Evolutionary conservation across 2,888 invertebrate genomes (phyloP).

Genomic region (Lepidonotus clava): DNA sequence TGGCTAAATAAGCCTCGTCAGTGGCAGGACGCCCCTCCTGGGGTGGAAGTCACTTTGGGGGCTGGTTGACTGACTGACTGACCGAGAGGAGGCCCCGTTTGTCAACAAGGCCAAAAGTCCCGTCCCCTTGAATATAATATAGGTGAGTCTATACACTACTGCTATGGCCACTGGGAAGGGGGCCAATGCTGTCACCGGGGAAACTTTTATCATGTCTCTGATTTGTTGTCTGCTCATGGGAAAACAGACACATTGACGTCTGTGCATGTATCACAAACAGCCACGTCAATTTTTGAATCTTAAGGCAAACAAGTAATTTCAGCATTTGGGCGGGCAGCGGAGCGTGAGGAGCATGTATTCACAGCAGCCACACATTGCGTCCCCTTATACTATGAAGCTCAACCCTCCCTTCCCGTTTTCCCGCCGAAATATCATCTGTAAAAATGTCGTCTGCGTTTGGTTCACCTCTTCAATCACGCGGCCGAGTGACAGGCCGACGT

Average conservation of each 20-base stretch:
- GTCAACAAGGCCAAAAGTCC: constrained; percentile 8
- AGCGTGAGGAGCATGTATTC: no score
- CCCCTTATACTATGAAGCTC: no score
- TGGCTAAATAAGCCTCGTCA: constrained; percentile 26
- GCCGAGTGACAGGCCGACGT: background rate
- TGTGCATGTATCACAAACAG: background rate
- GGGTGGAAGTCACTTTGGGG: constrained; percentile 4
- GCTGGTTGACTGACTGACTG: background rate
- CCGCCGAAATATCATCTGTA: no score
- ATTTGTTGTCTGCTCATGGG: no score
- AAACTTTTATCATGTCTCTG: no score
- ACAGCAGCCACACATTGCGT: no score
- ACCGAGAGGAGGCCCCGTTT: constrained; percentile 4
- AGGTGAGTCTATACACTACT: no score
- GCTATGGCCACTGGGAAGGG: no score
- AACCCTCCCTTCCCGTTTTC: no score
- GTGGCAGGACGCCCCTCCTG: constrained; percentile 4
- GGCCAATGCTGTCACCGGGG: no score
- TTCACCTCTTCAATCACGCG: background rate
- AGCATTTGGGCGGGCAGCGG: background rate
- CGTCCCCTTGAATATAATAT: no score
- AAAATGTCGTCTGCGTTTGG: constrained; percentile 17
- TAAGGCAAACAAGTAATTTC: constrained; percentile 13
- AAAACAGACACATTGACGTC: background rate
- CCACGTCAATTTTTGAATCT: constrained; percentile 4